Conservation (phyloP, 2,113 vertebrate species). For the Scatophagus argus region DNA sequence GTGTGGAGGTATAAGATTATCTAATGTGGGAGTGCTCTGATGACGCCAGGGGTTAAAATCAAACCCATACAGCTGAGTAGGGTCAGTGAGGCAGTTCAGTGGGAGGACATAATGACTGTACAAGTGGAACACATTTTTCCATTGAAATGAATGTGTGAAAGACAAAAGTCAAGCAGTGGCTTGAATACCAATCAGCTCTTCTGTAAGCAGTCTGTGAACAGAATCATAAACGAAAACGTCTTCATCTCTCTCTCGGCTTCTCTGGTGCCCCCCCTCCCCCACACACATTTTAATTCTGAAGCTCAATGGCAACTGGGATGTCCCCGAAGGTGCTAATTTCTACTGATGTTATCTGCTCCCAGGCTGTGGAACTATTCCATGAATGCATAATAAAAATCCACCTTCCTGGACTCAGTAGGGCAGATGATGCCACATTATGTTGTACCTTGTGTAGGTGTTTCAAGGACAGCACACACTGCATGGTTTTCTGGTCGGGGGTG, state of each 20-base stretch:
- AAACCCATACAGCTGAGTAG: constrained; percentile 12
- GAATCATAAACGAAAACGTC: constrained; percentile 37
- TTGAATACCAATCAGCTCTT: constrained; percentile 59
- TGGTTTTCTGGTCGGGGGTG: no score
- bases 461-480: neutral
- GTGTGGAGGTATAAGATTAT: neutral
- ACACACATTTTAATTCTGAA: constrained; percentile 46
- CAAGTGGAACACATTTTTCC: constrained; percentile 65
- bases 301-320: constrained; percentile 27
- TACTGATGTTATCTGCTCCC: constrained; percentile 33
- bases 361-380: constrained; percentile 45
- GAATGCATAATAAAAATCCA: constrained; percentile 58
- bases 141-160: constrained; percentile 67
- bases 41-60: constrained; percentile 31
- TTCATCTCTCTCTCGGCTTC: constrained; percentile 42
- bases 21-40: neutral
- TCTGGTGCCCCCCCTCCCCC: neutral
- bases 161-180: constrained; percentile 59
- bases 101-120: constrained; percentile 43
- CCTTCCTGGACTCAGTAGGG: constrained; percentile 5
- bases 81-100: constrained; percentile 39
- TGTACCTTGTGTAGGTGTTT: constrained; percentile 12
- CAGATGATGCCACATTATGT: neutral
- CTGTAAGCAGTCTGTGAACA: constrained; percentile 37
- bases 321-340: constrained; percentile 41